Evolutionary conservation across 1,140 invertebrate species (phyloP), one percentile per base, ranked within the genome.

Genomic region (Zaprionus capensis): DNA sequence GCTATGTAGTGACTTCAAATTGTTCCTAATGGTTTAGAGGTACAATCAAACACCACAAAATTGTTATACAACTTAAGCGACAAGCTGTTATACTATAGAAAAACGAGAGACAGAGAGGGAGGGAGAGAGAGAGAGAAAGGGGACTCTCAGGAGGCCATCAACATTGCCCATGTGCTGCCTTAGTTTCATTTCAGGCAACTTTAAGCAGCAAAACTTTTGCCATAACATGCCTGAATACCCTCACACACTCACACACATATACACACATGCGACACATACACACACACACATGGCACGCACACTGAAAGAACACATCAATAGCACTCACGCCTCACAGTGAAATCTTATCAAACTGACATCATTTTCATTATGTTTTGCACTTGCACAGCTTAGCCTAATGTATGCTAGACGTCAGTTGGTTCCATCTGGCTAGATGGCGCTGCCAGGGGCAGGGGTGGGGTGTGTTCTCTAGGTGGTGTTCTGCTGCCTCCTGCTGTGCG

Each of bases 291-390:
- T 28, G 17, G 34, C 49, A 53, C 17, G 20, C 46, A 36, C n/a
- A 46, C 49, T 36, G 46, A 41, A 20, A 3, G 15, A 46, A 55
- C 34, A 70, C 68, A 61, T 70, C 36, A 41, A 68, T 55, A 55
- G 26, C 28, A 68, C 41, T 53, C 69, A 82, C 84, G 61, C 70
- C 80, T 73, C 63, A 70, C 17, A 41, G 56, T 56, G 28, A 72
- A 83, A 81, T 88, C 84, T 88, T 87, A 88, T 84, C 78, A 87
- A 84, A 87, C 84, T 88, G 74, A 87, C 81, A 88, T 87, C 81
- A 87, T 88, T 88, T 88, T 88, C 78, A 88, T 90, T 90, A 90
- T 90, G 75, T 81, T 88, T 88, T 81, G 81, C 71, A 81, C 71
- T 87, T 81, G 81, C 81, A 81, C 84, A 90, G 84, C 85, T 78